phyloP scores from a whole-genome alignment of 35 echinoderm and acorn worm genomes.

The Apostichopus californicus region DNA sequence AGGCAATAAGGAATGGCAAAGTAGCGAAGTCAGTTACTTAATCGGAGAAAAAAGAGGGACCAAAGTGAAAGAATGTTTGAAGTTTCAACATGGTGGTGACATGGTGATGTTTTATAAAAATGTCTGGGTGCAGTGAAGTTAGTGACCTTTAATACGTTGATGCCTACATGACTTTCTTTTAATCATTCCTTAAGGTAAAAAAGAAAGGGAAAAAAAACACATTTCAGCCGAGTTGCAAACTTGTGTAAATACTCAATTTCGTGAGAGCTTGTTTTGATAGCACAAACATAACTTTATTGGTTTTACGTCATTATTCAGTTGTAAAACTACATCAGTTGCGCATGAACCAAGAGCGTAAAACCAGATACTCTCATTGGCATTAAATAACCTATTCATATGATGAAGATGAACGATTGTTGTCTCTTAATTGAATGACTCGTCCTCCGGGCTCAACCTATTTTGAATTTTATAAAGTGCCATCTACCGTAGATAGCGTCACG shows the following conservation, averaged over 20 bases:
- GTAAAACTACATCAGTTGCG: neutral
- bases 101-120: too few species aligned
- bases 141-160: too few species aligned
- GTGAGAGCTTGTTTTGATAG: neutral
- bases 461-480: neutral
- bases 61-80: too few species aligned
- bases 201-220: too few species aligned
- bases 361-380: slow-evolving; percentile 12
- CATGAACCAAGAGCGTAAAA: slow-evolving; percentile 7
- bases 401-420: slow-evolving; percentile 41
- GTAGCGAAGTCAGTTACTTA: too few species aligned
- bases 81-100: too few species aligned
- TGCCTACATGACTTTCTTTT: too few species aligned
- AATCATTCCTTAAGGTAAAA: too few species aligned
- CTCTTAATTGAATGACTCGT: neutral
- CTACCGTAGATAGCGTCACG: neutral
- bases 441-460: neutral
- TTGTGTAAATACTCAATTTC: neutral
- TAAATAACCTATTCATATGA: slow-evolving; percentile 12
- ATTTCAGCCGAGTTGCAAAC: too few species aligned
- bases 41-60: too few species aligned
- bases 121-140: too few species aligned
- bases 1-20: too few species aligned
- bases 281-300: neutral
- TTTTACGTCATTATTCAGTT: slow-evolving; percentile 10